A percentile compares a stretch with the other conserved stretches of the same genome.
Conservation (phyloP, 2,888 invertebrate species). For the Luperina nickerlii region DNA sequence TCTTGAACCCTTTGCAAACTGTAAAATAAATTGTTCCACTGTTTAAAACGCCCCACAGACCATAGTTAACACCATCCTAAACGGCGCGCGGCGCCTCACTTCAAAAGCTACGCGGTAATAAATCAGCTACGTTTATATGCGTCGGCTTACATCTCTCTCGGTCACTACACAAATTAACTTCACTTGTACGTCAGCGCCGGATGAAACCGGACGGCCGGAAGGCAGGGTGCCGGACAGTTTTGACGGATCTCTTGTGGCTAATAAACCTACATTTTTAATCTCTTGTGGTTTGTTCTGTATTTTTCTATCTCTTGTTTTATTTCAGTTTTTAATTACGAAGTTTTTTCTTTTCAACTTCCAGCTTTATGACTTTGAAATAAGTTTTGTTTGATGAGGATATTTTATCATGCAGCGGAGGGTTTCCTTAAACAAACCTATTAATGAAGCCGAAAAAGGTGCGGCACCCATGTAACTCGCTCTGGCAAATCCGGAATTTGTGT, state of each 20-base stretch:
- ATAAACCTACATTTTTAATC: conserved; percentile 52
- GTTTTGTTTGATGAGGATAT: conserved; percentile 28
- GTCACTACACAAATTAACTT: conserved; percentile 63
- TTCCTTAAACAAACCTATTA: conserved; percentile 15
- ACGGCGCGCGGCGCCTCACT: conserved; percentile 20
- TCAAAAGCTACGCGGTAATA: conserved; percentile 46
- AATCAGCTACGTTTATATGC: conserved; percentile 48
- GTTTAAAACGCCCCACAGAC: background rate
- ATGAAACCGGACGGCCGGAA: background rate
- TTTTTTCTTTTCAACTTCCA: conserved; percentile 13
- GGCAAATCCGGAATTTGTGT: conserved; percentile 5
- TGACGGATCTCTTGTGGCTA: conserved; percentile 41
- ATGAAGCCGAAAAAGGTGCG: background rate
- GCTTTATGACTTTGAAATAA: conserved; percentile 19
- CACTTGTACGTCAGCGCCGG: conserved; percentile 40
- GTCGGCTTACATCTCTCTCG: conserved; percentile 60
- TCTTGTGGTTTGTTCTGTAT: conserved; percentile 55
- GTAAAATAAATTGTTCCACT: conserved; percentile 18
- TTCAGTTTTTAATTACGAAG: conserved; percentile 32
- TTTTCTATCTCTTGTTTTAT: conserved; percentile 39
- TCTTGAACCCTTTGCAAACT: background rate
- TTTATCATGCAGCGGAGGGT: conserved; percentile 8
- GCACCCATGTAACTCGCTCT: background rate
- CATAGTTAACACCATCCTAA: conserved; percentile 7
- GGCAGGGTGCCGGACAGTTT: background rate